Percentiles rank a stretch among this genome's conserved stretches.
Conservation (phyloP, 2,797 vertebrate genomes). For the Oophaga sylvatica region DNA sequence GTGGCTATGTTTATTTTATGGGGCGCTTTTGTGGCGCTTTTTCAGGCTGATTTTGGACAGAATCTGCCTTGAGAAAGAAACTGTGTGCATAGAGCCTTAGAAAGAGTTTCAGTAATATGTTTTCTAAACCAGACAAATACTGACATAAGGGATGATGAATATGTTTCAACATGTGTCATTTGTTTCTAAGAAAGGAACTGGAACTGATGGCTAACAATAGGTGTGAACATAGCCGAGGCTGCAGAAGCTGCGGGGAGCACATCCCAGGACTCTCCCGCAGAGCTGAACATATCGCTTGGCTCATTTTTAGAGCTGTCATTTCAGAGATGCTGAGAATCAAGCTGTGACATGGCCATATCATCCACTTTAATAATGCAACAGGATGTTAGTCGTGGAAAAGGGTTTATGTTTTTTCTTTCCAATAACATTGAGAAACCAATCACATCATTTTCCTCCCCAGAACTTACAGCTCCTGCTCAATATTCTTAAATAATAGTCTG, state of each 20-base stretch:
- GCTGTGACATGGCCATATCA: slow-evolving; percentile 7
- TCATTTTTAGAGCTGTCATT: slow-evolving; percentile 30
- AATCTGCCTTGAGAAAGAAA: too few relatives aligned
- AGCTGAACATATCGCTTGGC: slow-evolving; percentile 18
- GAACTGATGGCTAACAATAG: background rate
- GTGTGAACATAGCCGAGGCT: background rate
- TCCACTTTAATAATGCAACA: slow-evolving; percentile 3
- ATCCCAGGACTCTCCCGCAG: background rate
- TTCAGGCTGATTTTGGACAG: too few relatives aligned
- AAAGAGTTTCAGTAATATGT: too few relatives aligned
- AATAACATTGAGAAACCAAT: background rate
- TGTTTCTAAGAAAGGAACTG: background rate
- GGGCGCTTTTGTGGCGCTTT: too few relatives aligned
- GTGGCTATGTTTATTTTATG: too few relatives aligned
- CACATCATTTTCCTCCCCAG: background rate
- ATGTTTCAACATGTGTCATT: background rate
- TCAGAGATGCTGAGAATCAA: slow-evolving; percentile 4
- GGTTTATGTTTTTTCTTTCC: background rate
- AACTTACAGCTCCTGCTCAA: background rate
- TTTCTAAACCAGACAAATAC: too few relatives aligned
- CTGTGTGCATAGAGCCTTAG: too few relatives aligned
- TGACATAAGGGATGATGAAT: background rate
- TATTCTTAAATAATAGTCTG: background rate
- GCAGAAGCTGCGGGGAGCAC: slow-evolving; percentile 6
- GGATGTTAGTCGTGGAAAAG: background rate